Conservation (phyloP, 2,888 invertebrate genomes). For the Caenorhabditis sp. region DNA sequence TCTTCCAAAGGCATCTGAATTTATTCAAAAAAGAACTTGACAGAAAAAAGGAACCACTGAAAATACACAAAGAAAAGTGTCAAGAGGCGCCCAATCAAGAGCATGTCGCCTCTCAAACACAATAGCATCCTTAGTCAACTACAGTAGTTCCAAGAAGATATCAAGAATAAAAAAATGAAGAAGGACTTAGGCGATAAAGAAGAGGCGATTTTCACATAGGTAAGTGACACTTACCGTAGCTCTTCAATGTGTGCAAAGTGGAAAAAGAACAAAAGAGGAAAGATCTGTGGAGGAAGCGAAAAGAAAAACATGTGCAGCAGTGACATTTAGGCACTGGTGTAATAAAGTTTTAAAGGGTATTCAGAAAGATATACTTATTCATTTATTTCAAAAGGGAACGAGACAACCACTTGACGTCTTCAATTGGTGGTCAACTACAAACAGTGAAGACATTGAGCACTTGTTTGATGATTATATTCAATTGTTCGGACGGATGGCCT, state of each 20-base stretch:
- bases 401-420: no score
- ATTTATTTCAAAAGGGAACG: no score
- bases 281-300: neutral
- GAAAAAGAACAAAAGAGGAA: no score
- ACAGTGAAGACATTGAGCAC: neutral
- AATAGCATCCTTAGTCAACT: neutral
- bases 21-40: no score
- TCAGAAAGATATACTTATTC: no score
- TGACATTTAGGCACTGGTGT: neutral
- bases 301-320: neutral
- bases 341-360: no score
- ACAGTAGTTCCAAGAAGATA: neutral
- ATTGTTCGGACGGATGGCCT: neutral
- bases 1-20: no score
- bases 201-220: neutral
- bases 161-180: neutral
- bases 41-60: no score
- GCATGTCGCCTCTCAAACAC: neutral
- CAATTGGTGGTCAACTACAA: no score
- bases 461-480: constrained; percentile 1
- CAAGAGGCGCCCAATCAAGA: neutral
- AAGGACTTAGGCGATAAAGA: no score
- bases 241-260: neutral
- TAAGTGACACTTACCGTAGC: neutral
- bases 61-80: neutral